Evolutionary conservation across 2,888 invertebrate species (phyloP).

Genomic region (Chrysodeixis includens): DNA sequence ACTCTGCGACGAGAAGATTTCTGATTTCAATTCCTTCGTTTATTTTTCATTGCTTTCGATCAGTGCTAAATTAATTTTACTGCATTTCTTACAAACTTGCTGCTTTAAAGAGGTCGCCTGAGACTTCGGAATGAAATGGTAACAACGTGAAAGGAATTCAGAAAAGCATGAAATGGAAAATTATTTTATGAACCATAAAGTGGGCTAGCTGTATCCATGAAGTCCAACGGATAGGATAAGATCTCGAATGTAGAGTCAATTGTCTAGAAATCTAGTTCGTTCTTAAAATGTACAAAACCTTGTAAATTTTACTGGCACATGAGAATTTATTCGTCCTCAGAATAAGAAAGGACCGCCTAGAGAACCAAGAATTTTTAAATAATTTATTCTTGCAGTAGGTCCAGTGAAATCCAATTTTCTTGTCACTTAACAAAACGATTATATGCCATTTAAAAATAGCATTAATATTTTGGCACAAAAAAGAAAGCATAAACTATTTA

Average conservation of each 20-base stretch:
- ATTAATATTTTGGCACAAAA: too few relatives aligned
- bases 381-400: slow-evolving; percentile 30
- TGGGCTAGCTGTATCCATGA: slow-evolving; percentile 1
- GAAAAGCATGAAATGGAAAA: not conserved
- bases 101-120: not conserved
- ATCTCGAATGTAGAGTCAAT: slow-evolving; percentile 31
- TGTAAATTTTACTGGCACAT: slow-evolving; percentile 28
- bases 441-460: too few relatives aligned
- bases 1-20: slow-evolving; percentile 10
- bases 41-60: slow-evolving; percentile 7
- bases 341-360: slow-evolving; percentile 31
- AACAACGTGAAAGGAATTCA: not conserved
- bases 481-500: too few relatives aligned
- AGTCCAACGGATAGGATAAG: slow-evolving; percentile 1
- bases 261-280: slow-evolving; percentile 28
- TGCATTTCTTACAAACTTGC: not conserved
- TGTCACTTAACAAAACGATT: too few relatives aligned
- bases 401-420: slow-evolving; percentile 34
- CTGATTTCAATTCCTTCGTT: slow-evolving; percentile 13
- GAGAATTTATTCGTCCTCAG: slow-evolving; percentile 32
- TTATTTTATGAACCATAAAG: slow-evolving; percentile 2
- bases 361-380: slow-evolving; percentile 25
- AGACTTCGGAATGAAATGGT: not conserved
- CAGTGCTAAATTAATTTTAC: slow-evolving; percentile 1
- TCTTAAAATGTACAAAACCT: slow-evolving; percentile 28